These are phyloP conservation scores for Phalacrocorax brasilianus DNA, from an alignment of 2,113 vertebrate genomes.

Conservation along the genomic window DNA sequence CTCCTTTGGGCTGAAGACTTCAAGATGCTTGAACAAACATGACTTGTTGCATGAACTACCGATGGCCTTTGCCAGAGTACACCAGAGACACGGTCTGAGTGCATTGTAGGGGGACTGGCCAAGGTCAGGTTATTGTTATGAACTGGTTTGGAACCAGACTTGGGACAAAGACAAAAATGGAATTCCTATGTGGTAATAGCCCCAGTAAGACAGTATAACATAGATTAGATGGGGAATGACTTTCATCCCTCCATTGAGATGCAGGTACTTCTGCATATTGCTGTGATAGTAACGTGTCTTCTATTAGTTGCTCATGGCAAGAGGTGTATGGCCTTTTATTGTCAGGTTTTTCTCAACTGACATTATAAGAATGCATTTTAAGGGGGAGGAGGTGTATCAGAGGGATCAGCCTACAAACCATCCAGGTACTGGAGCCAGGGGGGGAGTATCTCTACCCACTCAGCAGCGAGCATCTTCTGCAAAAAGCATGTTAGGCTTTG, in stretches of 20 bases:
- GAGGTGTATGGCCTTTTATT: neutral
- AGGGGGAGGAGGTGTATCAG: neutral
- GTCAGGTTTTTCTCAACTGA: neutral
- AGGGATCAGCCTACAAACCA: neutral
- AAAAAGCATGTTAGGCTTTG: neutral
- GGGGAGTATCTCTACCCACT: neutral
- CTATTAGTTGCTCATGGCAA: neutral
- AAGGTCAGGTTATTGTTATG: neutral
- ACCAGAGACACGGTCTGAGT: neutral
- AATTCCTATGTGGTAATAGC: neutral
- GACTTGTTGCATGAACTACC: neutral
- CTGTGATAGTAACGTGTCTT: neutral
- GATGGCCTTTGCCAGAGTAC: neutral
- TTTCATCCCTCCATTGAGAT: neutral
- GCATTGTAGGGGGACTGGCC: neutral
- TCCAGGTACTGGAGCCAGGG: neutral
- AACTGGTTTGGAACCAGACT: neutral
- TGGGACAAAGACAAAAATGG: neutral
- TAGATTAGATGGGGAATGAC: neutral
- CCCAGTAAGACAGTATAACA: neutral
- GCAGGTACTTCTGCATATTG: neutral
- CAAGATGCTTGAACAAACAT: neutral
- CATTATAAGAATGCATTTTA: neutral
- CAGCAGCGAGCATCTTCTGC: neutral
- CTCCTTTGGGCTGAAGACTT: neutral